phyloP scores from a whole-genome alignment of 1,140 invertebrate species.

The Diachasmimorpha longicaudata region DNA sequence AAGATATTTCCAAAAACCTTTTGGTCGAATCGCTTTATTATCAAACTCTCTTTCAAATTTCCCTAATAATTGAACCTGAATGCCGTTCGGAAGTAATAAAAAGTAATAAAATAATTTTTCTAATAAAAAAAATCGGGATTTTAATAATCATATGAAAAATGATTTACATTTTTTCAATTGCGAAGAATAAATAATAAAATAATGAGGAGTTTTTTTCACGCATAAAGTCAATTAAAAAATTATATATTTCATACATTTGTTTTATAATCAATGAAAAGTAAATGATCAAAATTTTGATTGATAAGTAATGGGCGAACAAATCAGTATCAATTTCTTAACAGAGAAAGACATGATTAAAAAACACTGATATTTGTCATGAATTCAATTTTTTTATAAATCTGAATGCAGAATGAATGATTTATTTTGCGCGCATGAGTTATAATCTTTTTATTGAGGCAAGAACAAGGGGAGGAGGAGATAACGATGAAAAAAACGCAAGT shows the following conservation, averaged over 20 bases:
- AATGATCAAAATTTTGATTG: background rate
- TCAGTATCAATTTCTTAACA: background rate
- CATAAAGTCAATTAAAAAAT: background rate
- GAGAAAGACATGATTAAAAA: no score
- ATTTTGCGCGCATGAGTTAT: no score
- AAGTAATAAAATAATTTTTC: background rate
- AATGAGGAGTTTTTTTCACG: background rate
- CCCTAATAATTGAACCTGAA: background rate
- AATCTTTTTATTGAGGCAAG: no score
- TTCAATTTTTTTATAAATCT: no score
- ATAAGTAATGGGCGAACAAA: no score
- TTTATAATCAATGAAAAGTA: background rate
- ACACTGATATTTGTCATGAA: no score
- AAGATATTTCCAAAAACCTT: no score
- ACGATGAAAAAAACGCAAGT: no score
- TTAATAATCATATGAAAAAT: background rate
- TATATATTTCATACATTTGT: background rate
- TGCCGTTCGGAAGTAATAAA: background rate
- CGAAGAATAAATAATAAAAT: background rate
- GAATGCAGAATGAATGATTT: no score
- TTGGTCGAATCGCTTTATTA: no score
- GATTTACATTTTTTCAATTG: background rate
- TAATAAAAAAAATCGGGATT: background rate
- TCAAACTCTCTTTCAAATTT: no score
- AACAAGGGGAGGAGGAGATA: no score